Evolutionary conservation across 2,797 vertebrate genomes (phyloP).

Genomic region (Diceros bicornis): DNA sequence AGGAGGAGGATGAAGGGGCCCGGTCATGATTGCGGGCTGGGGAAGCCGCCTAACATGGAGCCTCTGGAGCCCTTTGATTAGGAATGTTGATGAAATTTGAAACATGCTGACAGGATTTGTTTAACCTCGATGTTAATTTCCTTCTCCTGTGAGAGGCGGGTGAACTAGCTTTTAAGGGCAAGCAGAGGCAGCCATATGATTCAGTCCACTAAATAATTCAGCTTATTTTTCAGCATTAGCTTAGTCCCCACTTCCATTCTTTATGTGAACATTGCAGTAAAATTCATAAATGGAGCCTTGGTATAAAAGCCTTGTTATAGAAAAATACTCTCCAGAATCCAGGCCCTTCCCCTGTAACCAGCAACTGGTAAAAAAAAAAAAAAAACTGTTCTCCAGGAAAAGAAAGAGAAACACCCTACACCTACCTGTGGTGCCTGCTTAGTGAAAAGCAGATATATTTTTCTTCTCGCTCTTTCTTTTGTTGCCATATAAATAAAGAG

Average conservation of each 20-base stretch:
- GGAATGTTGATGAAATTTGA: background rate
- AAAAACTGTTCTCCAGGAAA: background rate
- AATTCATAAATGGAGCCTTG: background rate
- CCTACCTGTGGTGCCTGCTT: slow-evolving; percentile 21
- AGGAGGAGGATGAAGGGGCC: background rate
- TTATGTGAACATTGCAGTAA: background rate
- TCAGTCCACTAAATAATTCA: slow-evolving; percentile 50
- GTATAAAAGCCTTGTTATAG: background rate
- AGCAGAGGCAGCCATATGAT: background rate
- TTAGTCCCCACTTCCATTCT: background rate
- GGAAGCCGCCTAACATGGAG: background rate
- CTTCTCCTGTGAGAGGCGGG: background rate
- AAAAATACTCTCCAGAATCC: slow-evolving; percentile 3
- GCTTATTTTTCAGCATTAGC: background rate
- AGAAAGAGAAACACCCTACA: background rate
- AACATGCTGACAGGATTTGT: background rate
- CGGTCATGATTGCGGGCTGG: background rate
- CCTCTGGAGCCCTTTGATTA: background rate
- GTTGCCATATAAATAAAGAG: slow-evolving; percentile 39
- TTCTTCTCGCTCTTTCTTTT: slow-evolving; percentile 38
- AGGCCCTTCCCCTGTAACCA: background rate
- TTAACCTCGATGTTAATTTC: slow-evolving; percentile 33
- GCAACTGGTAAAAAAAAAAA: background rate
- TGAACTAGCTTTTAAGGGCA: background rate
- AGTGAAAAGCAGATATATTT: slow-evolving; percentile 46